Evolutionary conservation across 2,797 vertebrate species (phyloP), one percentile per base, ranked within the genome.

Genomic region (Nannoperca obscura): DNA sequence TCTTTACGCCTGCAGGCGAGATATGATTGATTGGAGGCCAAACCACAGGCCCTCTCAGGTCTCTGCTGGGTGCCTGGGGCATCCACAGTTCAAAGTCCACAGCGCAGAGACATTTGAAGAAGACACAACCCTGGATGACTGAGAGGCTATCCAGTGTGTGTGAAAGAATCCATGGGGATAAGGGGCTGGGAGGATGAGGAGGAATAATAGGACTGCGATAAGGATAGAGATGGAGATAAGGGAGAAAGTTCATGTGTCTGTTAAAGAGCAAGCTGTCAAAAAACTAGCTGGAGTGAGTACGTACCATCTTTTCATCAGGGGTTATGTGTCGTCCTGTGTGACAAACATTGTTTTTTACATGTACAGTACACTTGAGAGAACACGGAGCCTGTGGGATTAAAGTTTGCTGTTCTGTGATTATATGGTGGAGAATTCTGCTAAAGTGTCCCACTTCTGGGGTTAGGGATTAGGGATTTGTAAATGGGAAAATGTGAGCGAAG

Each of bases 401-500:
- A 54, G 47, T 81, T 67, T 27, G 42, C 71, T 69, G 62, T 32
- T 17, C 68, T 78, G 86, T 92, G 86, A 90, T 92, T 89, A 82
- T 83, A 76, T 68, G 57, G 77, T 46, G 61, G 57, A 83, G 82
- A 76, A 80, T 60, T 81, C 67, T 6, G 40, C 69, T 75, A 61
- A 83, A 91, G 84, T 88, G 89, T 86, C 80, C 86, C 77, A 86
- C 82, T 88, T 91, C 81, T 84, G 84, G 84, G 83, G 82, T 67
- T 36, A 42, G 76, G 84, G 86, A 90, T 91, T 90, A 91, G 6
- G 73, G 82, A 89, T 92, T 90, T 90, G 75, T 80, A 84, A 83
- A 91, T 86, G 79, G 74, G 42, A 84, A 83, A 88, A 90, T 87
- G 75, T 55, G 68, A 78, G 78, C 53, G 83, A 78, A 78, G 58